A percentile compares a stretch with the other conserved stretches of the same genome.
Evolutionary conservation across 2,888 invertebrate species (phyloP).

Genomic region (Microdon myrmicae): DNA sequence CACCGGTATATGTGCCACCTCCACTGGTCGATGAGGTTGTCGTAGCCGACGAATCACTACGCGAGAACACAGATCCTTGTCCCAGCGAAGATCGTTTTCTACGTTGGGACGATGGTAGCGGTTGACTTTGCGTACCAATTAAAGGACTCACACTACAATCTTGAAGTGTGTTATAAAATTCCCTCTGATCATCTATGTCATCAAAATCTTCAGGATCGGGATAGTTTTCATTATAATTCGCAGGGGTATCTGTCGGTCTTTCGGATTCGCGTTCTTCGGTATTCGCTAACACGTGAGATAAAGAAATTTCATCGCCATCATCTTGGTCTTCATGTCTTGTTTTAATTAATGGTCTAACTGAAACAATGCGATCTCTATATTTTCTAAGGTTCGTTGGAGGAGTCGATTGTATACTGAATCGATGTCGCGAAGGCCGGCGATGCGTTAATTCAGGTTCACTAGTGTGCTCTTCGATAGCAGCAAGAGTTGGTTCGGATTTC

Average conservation of each 20-base stretch:
- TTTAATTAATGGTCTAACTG: slow-evolving; percentile 30
- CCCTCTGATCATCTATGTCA: slow-evolving; percentile 63
- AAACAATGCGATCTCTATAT: slow-evolving; percentile 33
- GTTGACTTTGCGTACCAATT: slow-evolving; percentile 29
- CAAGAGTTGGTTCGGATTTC: slow-evolving; percentile 22
- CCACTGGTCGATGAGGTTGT: slow-evolving; percentile 64
- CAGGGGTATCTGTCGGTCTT: background rate
- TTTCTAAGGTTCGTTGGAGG: slow-evolving; percentile 29
- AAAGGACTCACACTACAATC: slow-evolving; percentile 52
- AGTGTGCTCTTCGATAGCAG: background rate
- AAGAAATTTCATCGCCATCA: slow-evolving; percentile 4
- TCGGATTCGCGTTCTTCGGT: no score
- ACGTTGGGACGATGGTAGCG: slow-evolving; percentile 54
- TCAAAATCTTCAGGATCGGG: slow-evolving; percentile 55
- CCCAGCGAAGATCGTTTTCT: slow-evolving; percentile 63
- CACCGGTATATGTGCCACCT: slow-evolving; percentile 63
- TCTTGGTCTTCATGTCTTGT: slow-evolving; percentile 13
- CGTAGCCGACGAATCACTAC: slow-evolving; percentile 66
- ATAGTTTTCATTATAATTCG: slow-evolving; percentile 29
- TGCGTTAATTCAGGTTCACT: slow-evolving; percentile 16
- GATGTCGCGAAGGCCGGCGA: slow-evolving; percentile 35
- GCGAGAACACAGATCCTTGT: slow-evolving; percentile 59
- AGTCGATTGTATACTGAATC: slow-evolving; percentile 34
- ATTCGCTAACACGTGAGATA: background rate
- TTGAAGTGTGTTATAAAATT: slow-evolving; percentile 64